Percentiles rank a stretch among this genome's conserved stretches.
Evolutionary conservation across 2,888 invertebrate species (phyloP).

Genomic region (Drosophila meridionalis): DNA sequence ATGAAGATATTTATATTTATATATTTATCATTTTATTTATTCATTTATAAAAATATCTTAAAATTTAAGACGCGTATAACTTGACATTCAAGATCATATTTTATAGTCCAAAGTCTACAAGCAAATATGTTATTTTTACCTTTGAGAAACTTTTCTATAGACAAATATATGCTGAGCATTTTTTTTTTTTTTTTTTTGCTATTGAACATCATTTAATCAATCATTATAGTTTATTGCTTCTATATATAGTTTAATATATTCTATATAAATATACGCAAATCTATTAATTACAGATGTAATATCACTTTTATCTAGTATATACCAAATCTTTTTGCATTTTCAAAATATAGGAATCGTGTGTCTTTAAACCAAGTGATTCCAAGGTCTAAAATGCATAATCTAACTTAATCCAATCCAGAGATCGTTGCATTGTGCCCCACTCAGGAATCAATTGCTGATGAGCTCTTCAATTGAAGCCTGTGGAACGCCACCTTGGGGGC

Average conservation of each 20-base stretch:
- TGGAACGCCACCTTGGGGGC: slow-evolving; percentile 50
- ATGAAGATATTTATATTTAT: no score
- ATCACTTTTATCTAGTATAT: neutral
- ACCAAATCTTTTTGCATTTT: neutral
- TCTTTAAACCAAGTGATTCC: neutral
- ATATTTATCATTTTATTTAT: neutral
- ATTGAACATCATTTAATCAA: no score
- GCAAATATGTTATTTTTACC: neutral
- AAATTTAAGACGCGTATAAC: neutral
- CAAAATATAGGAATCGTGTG: neutral
- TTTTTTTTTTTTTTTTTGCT: no score
- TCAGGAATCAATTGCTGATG: neutral
- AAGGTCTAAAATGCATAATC: neutral
- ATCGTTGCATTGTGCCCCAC: neutral
- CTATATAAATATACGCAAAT: no score
- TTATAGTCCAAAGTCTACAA: neutral
- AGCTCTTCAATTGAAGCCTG: slow-evolving; percentile 13
- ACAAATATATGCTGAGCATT: neutral
- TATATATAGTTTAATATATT: no score
- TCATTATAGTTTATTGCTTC: no score
- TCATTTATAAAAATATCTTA: neutral
- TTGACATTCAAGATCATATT: neutral
- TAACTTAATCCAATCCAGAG: no score
- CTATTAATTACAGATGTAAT: neutral
- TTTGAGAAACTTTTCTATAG: neutral